phyloP scores from a whole-genome alignment of 2,113 vertebrate genomes.

The Zosterops japonicus region DNA sequence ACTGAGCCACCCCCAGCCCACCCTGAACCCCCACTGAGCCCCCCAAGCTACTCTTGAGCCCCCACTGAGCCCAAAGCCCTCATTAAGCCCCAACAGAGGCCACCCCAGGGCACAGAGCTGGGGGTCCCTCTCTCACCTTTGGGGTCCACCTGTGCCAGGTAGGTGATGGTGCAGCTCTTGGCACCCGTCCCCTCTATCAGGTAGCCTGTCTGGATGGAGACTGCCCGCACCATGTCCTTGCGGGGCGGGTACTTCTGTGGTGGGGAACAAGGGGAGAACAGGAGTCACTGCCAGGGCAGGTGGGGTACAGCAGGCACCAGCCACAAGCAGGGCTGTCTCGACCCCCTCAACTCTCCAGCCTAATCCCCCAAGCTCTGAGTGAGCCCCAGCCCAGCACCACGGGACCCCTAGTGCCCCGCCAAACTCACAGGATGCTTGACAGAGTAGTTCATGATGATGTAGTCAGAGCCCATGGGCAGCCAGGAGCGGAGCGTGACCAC shows the following conservation, averaged over 20 bases:
- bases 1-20: neutral
- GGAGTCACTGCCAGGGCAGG: neutral
- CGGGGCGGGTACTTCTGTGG: conserved; percentile 91
- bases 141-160: conserved; percentile 95
- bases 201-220: conserved; percentile 95
- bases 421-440: conserved; percentile 89
- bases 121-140: conserved; percentile 73
- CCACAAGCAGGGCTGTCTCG: neutral
- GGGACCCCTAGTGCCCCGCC: neutral
- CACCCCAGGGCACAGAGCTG: neutral
- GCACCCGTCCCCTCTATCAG: conserved; percentile 86
- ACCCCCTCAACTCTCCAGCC: neutral
- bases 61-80: neutral
- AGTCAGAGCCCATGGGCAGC: conserved; percentile 90
- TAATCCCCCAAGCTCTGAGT: neutral
- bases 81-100: neutral
- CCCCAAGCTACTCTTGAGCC: neutral
- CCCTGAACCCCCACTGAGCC: neutral
- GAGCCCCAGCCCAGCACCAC: neutral
- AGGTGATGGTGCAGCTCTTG: conserved; percentile 85
- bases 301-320: neutral
- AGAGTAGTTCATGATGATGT: conserved; percentile 99
- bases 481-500: conserved; percentile 95
- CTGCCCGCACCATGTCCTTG: conserved; percentile 91
- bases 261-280: neutral